Conservation (phyloP, 2,797 vertebrate species). For the Chanos chanos region DNA sequence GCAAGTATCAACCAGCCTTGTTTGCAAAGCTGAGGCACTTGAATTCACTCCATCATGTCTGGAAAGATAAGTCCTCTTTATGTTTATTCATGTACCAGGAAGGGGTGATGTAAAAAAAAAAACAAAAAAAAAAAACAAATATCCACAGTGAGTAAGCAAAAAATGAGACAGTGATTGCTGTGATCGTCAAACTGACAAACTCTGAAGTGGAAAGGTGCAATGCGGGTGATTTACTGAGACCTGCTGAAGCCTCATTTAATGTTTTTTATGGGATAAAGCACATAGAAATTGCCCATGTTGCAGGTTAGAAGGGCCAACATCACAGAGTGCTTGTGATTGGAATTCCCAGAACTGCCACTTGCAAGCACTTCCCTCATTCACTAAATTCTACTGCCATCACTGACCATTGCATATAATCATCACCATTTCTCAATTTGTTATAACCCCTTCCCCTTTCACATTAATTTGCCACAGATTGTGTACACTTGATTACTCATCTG, state of each 20-base stretch:
- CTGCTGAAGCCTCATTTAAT: slow-evolving; percentile 35
- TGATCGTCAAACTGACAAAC: slow-evolving; percentile 41
- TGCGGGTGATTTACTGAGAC: slow-evolving; percentile 41
- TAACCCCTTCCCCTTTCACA: too few relatives aligned
- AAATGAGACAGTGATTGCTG: slow-evolving; percentile 31
- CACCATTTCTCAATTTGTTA: too few relatives aligned
- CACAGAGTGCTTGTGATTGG: too few relatives aligned
- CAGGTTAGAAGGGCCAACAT: slow-evolving; percentile 14
- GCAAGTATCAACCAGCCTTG: not conserved
- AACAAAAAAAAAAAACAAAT: slow-evolving; percentile 21
- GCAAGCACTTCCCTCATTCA: too few relatives aligned
- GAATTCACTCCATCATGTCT: slow-evolving; percentile 1
- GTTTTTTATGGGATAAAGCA: slow-evolving; percentile 34
- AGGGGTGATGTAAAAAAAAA: not conserved
- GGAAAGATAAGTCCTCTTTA: slow-evolving; percentile 19
- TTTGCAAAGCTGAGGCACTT: slow-evolving; percentile 4
- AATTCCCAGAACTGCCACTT: not conserved
- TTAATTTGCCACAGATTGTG: not conserved
- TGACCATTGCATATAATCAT: too few relatives aligned
- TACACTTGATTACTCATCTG: too few relatives aligned
- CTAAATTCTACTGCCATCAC: too few relatives aligned
- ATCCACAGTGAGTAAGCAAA: slow-evolving; percentile 27
- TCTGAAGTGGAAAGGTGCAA: slow-evolving; percentile 3
- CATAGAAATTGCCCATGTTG: slow-evolving; percentile 27
- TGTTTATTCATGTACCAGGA: slow-evolving; percentile 22